A percentile compares a stretch with the other conserved stretches of the same genome.
phyloP scores from a whole-genome alignment of 1,140 invertebrate genomes.

The Philopotamus ludificatus region DNA sequence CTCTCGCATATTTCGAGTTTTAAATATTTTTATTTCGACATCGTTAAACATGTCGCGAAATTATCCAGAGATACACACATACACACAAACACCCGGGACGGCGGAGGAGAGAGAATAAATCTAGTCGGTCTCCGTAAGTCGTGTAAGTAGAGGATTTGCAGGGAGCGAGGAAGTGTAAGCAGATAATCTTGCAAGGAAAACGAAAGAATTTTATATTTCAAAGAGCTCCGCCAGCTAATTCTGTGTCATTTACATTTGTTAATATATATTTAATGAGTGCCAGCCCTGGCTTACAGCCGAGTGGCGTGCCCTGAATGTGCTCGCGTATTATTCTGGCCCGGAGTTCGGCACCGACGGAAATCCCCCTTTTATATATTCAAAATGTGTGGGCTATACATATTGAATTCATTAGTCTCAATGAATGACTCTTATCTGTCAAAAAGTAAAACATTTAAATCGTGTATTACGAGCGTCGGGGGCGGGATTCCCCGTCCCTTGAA shows the following conservation, averaged over 20 bases:
- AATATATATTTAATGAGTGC: slow-evolving; percentile 19
- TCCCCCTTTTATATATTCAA: neutral
- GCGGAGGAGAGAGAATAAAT: slow-evolving; percentile 3
- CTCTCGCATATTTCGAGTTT: too few relatives aligned
- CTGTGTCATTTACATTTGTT: slow-evolving; percentile 22
- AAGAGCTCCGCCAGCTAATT: slow-evolving; percentile 1
- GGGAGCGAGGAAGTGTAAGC: slow-evolving; percentile 6
- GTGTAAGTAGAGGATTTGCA: slow-evolving; percentile 2
- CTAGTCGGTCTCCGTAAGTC: slow-evolving; percentile 2
- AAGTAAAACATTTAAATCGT: too few relatives aligned
- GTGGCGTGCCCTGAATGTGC: too few relatives aligned
- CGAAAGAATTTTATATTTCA: slow-evolving; percentile 10
- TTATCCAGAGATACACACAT: neutral
- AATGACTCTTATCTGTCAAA: too few relatives aligned
- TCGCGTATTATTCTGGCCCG: too few relatives aligned
- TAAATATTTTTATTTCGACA: neutral
- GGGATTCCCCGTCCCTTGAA: too few relatives aligned
- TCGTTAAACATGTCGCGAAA: neutral
- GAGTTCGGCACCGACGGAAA: neutral
- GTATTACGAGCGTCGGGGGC: too few relatives aligned
- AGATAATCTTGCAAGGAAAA: slow-evolving; percentile 15
- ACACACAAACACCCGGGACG: too few relatives aligned
- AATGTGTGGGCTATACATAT: neutral
- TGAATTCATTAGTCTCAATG: too few relatives aligned
- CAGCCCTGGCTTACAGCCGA: slow-evolving; percentile 5